phyloP scores from a whole-genome alignment of 2,113 vertebrate species.

The Ellobius talpinus region DNA sequence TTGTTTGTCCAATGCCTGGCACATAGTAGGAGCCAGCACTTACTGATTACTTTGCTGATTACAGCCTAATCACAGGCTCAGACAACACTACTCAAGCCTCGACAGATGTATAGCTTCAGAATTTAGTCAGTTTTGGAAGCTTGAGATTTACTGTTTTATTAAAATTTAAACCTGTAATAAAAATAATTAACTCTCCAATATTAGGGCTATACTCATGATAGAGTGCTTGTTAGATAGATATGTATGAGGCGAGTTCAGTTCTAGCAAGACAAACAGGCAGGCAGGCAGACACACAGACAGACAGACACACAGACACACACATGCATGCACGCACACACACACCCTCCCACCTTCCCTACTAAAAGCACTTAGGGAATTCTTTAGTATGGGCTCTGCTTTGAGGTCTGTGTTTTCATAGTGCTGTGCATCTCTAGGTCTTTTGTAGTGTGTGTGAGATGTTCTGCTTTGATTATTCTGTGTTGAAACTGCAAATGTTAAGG shows the following conservation, averaged over 20 bases:
- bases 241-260: neutral
- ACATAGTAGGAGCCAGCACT: neutral
- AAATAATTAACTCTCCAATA: neutral
- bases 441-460: constrained; percentile 32
- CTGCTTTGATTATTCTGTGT: constrained; percentile 13
- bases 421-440: neutral
- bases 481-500: constrained; percentile 45
- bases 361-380: neutral
- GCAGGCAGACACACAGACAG: neutral
- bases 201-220: neutral
- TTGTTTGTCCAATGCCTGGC: neutral
- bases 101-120: constrained; percentile 8
- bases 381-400: constrained; percentile 21
- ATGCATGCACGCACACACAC: neutral
- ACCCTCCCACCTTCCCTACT: neutral
- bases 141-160: constrained; percentile 39
- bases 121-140: neutral
- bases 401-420: neutral
- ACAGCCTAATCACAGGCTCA: neutral
- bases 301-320: neutral
- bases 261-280: no score
- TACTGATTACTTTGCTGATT: neutral
- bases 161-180: constrained; percentile 34
- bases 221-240: neutral
- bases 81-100: neutral